Percentiles rank a stretch among this genome's conserved stretches.
Evolutionary conservation across 2,797 vertebrate genomes (phyloP).

Genomic region (Eidolon dupreanum): DNA sequence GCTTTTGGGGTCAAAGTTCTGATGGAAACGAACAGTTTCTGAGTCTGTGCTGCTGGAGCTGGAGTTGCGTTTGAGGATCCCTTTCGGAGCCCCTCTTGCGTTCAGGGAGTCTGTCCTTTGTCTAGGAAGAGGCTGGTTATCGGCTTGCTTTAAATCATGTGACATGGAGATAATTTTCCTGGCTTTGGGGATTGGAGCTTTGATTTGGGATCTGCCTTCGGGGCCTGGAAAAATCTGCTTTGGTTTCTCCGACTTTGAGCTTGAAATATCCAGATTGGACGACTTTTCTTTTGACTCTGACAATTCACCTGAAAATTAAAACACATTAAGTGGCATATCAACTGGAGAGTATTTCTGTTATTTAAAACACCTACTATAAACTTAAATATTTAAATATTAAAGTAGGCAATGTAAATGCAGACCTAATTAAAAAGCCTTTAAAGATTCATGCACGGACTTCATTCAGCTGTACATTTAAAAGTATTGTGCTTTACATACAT

Average conservation of each 20-base stretch:
- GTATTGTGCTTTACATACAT: not conserved
- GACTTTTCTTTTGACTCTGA: conserved; percentile 79
- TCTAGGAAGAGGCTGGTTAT: conserved; percentile 69
- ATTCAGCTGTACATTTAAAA: not conserved
- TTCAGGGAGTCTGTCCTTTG: conserved; percentile 73
- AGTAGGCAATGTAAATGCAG: not conserved
- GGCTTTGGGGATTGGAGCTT: conserved; percentile 92
- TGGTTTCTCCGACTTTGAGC: conserved; percentile 58
- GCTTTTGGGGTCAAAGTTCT: conserved; percentile 78
- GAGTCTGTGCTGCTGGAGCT: conserved; percentile 91
- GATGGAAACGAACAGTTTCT: conserved; percentile 80
- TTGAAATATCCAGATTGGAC: conserved; percentile 75
- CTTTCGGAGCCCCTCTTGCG: conserved; percentile 82
- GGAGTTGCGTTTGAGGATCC: conserved; percentile 88
- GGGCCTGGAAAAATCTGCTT: conserved; percentile 63
- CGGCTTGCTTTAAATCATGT: conserved; percentile 79
- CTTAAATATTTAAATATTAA: conserved; percentile 23
- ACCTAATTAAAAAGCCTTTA: not conserved
- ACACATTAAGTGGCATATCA: not conserved
- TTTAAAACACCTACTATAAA: conserved; percentile 11
- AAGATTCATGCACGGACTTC: not conserved
- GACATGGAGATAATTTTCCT: conserved; percentile 89
- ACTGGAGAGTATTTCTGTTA: conserved; percentile 24
- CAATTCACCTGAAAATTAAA: conserved; percentile 86
- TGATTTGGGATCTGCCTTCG: conserved; percentile 77